A percentile compares a stretch with the other conserved stretches of the same genome.
phyloP scores from a whole-genome alignment of 2,888 invertebrate genomes.

The Chromoteleia sp. region DNA sequence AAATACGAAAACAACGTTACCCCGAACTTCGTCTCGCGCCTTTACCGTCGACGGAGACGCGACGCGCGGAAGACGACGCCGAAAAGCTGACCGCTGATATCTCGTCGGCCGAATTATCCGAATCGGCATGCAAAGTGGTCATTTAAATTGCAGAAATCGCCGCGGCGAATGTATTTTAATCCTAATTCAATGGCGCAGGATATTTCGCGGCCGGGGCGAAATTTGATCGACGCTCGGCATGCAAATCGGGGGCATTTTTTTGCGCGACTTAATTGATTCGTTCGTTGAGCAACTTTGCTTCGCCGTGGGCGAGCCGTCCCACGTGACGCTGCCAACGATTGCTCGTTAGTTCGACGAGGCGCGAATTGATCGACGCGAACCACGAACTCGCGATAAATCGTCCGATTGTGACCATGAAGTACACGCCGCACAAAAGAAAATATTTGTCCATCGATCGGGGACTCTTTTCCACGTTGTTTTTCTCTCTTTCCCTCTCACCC shows the following conservation, averaged over 20 bases:
- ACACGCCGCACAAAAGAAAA: slow-evolving; percentile 25
- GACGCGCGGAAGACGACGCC: neutral
- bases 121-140: slow-evolving; percentile 33
- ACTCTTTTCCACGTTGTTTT: neutral
- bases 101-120: neutral
- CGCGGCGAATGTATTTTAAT: slow-evolving; percentile 27
- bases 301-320: slow-evolving; percentile 33
- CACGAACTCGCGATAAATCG: slow-evolving; percentile 15
- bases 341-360: too few relatives aligned
- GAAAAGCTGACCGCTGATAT: slow-evolving; percentile 5
- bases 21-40: neutral
- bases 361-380: slow-evolving; percentile 19
- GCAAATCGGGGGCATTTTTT: slow-evolving; percentile 30
- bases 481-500: neutral
- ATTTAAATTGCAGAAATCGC: slow-evolving; percentile 37
- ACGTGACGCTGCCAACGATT: slow-evolving; percentile 34
- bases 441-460: slow-evolving; percentile 24
- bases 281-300: slow-evolving; percentile 15
- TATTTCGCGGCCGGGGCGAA: neutral
- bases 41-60: too few relatives aligned
- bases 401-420: slow-evolving; percentile 26
- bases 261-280: slow-evolving; percentile 27
- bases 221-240: slow-evolving; percentile 18
- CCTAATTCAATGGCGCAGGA: slow-evolving; percentile 15
- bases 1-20: slow-evolving; percentile 25